Percentiles rank a stretch among this genome's conserved stretches.
Evolutionary conservation across 2,888 invertebrate genomes (phyloP).

Genomic region (Pterostichus niger): DNA sequence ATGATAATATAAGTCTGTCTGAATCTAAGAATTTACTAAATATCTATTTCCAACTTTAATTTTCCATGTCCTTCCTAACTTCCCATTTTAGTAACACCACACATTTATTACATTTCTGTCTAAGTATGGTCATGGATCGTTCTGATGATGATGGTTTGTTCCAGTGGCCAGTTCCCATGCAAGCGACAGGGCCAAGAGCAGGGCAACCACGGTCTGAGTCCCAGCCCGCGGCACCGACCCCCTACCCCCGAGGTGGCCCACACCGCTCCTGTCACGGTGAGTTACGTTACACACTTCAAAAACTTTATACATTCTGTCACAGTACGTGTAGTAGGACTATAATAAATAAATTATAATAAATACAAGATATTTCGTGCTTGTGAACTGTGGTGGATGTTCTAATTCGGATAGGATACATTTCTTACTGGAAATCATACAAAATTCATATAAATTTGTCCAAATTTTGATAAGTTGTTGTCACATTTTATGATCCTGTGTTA

Average conservation of each 20-base stretch:
- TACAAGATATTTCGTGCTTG: too few species aligned
- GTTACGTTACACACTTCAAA: constrained; percentile 16
- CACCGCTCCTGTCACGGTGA: constrained; percentile 68
- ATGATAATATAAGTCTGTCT: too few species aligned
- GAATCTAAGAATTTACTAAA: too few species aligned
- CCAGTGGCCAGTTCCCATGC: constrained; percentile 67
- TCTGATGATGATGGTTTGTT: not conserved
- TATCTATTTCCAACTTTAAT: not conserved
- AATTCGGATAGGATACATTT: too few species aligned
- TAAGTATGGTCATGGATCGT: not conserved
- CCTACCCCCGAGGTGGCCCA: constrained; percentile 65
- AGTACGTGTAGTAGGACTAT: too few species aligned
- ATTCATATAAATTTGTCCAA: too few species aligned
- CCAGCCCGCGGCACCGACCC: constrained; percentile 63
- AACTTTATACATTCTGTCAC: too few species aligned
- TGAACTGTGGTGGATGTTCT: too few species aligned
- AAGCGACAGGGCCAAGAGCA: constrained; percentile 62
- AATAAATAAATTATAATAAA: too few species aligned
- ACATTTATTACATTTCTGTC: not conserved
- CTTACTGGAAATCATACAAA: too few species aligned
- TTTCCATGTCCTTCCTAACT: not conserved
- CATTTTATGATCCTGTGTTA: too few species aligned
- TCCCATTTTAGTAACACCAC: not conserved
- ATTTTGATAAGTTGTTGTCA: too few species aligned
- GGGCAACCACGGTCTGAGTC: constrained; percentile 63